Base-by-base conservation (phyloP, 2,113 vertebrate species). In the Neogale vison region DNA sequence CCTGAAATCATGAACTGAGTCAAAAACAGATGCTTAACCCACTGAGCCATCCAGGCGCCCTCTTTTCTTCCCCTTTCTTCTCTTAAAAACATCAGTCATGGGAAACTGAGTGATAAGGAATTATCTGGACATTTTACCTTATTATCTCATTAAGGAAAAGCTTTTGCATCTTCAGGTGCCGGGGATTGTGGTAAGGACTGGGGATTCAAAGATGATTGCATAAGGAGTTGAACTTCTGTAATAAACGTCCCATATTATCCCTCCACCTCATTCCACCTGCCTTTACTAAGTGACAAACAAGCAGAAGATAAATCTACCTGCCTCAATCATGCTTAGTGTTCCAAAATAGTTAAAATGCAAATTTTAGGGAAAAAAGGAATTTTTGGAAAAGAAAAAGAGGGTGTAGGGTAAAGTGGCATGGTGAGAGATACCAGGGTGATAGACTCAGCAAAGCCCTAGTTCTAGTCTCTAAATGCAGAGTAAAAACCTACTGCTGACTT, bases 181-280 rank as follows among this genome's bases (percentile, higher is more conserved):
- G 11, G 9, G 4, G 10, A 34, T 1, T 80, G 2, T 17, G 21
- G 11, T 45, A 1, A 84, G 69, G 8, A 14, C 13, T 17, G 0
- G 23, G 4, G 34, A 36, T 29, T 59, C 23, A 36, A 74, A 63
- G 7, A 15, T 24, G 57, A 29, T 65, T 24, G 6, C 23, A 31
- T 2, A 21, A 67, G 1, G 59, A 77, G 15, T 69, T 92, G 45
- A 67, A 47, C 10, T 26, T 63, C 15, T 34, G 4, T 21, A 47
- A 18, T 21, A 36, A 76, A 21, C 21, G 1, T 23, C 13, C 26
- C 12, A 26, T 8, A 15, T 9, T 1, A 4, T 42, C 26, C 61
- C 15, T 65, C 24, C n/a, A 14, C 26, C 4, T 50, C 47, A 34
- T 88, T 20, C 9, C 14, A 9, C 29, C 3, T 88, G 55, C 47